Percentiles rank a stretch among this genome's conserved stretches.
These are phyloP conservation scores for Carassius auratus DNA, from an alignment of 2,113 vertebrate genomes.

Conservation along the genomic window DNA sequence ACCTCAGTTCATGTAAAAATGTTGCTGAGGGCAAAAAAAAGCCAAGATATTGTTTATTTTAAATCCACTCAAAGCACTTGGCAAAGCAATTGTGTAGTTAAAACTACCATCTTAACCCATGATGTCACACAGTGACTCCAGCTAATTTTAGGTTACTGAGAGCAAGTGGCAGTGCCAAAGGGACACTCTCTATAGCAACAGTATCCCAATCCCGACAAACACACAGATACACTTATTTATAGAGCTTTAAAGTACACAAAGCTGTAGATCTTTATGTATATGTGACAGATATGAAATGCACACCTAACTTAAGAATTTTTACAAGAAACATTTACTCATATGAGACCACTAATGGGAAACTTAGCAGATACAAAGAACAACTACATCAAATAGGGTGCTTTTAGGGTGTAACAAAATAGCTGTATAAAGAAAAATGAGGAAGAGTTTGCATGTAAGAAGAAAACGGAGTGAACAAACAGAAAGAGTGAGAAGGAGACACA, in stretches of 20 bases:
- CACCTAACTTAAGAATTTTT: background rate
- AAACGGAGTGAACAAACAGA: slow-evolving; percentile 19
- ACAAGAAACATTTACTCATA: background rate
- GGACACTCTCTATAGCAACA: slow-evolving; percentile 32
- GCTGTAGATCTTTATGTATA: background rate
- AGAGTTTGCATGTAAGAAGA: background rate
- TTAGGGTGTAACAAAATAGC: slow-evolving; percentile 28
- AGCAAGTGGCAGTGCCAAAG: slow-evolving; percentile 2
- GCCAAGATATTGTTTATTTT: slow-evolving; percentile 5
- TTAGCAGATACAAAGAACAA: slow-evolving; percentile 5
- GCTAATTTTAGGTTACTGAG: slow-evolving; percentile 28
- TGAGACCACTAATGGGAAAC: background rate
- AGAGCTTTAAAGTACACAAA: background rate
- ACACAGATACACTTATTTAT: slow-evolving; percentile 7
- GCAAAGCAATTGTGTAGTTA: background rate
- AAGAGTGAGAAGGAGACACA: background rate
- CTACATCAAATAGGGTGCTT: background rate
- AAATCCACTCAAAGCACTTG: background rate
- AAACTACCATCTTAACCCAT: slow-evolving; percentile 31
- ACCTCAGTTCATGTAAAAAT: background rate
- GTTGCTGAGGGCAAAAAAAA: background rate
- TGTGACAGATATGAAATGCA: background rate
- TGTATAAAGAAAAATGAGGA: slow-evolving; percentile 3
- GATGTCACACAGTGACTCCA: slow-evolving; percentile 5
- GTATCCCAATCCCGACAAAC: slow-evolving; percentile 14